Evolutionary conservation across 1,140 invertebrate species (phyloP).

Genomic region (Brachionus rubens): DNA sequence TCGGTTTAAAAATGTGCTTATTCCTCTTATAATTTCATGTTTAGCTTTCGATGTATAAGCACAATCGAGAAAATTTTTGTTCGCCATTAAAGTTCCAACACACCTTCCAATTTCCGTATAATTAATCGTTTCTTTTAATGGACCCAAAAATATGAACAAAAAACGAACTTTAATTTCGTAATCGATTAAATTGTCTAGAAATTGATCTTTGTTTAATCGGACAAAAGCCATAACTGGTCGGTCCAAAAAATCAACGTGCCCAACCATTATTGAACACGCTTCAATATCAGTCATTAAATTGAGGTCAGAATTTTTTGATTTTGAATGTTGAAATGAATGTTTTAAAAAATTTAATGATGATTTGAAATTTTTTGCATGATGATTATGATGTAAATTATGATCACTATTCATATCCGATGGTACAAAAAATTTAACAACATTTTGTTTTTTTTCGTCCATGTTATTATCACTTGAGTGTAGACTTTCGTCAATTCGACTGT

Average conservation of each 20-base stretch:
- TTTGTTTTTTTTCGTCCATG: slow-evolving; percentile 21
- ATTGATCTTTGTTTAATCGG: slow-evolving; percentile 19
- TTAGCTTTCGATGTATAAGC: neutral
- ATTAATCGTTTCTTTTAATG: neutral
- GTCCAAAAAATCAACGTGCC: slow-evolving; percentile 13
- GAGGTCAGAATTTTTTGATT: slow-evolving; percentile 15
- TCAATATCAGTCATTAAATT: neutral
- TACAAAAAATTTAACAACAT: slow-evolving; percentile 13
- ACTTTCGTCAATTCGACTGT: neutral
- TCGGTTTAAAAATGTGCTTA: neutral
- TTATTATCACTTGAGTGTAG: neutral
- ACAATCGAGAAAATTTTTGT: slow-evolving; percentile 37
- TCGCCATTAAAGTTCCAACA: slow-evolving; percentile 34
- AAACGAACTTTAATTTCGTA: slow-evolving; percentile 44
- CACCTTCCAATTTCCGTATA: slow-evolving; percentile 42
- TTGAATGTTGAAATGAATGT: slow-evolving; percentile 38
- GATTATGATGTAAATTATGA: neutral
- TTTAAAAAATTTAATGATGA: slow-evolving; percentile 27
- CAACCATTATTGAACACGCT: slow-evolving; percentile 31
- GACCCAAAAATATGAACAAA: slow-evolving; percentile 45
- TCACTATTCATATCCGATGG: neutral
- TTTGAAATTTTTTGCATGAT: neutral
- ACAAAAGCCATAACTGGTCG: slow-evolving; percentile 45
- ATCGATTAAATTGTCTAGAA: slow-evolving; percentile 42
- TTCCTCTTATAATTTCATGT: slow-evolving; percentile 6